phyloP scores from a whole-genome alignment of 2,113 vertebrate genomes.

The Zosterops japonicus region DNA sequence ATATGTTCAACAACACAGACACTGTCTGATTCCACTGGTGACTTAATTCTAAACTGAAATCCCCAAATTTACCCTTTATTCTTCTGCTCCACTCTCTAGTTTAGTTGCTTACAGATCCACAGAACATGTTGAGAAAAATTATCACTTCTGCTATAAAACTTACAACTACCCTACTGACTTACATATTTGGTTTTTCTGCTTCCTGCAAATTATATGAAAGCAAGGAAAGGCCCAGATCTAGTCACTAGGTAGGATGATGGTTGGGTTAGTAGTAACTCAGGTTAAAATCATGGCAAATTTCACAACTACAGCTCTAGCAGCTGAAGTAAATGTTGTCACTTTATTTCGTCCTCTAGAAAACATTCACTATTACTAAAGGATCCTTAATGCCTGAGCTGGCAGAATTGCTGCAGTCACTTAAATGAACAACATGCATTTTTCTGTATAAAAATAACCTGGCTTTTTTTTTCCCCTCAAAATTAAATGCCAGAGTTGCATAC shows the following conservation, averaged over 20 bases:
- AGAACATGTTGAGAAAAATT: neutral
- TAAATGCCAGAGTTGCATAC: neutral
- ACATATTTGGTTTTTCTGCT: neutral
- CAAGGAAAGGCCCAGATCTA: neutral
- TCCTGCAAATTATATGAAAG: neutral
- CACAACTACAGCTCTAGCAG: neutral
- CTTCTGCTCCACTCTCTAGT: neutral
- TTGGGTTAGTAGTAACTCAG: neutral
- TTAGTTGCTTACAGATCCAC: neutral
- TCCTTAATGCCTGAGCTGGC: conserved; percentile 33
- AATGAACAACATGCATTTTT: conserved; percentile 20
- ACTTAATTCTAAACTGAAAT: neutral
- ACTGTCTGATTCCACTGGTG: neutral
- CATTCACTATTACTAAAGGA: neutral
- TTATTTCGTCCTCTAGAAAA: conserved; percentile 9
- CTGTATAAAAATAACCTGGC: neutral
- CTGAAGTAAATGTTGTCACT: neutral
- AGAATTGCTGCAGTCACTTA: conserved; percentile 23
- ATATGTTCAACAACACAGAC: neutral
- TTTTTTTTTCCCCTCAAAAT: neutral
- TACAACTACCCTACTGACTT: neutral
- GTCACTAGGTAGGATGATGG: neutral
- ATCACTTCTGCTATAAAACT: neutral
- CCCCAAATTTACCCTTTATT: neutral
- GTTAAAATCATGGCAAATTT: neutral